Percentiles rank a stretch among this genome's conserved stretches.
Evolutionary conservation across 64 coral and sea anemone genomes (phyloP).

Genomic region (Montipora cactus): DNA sequence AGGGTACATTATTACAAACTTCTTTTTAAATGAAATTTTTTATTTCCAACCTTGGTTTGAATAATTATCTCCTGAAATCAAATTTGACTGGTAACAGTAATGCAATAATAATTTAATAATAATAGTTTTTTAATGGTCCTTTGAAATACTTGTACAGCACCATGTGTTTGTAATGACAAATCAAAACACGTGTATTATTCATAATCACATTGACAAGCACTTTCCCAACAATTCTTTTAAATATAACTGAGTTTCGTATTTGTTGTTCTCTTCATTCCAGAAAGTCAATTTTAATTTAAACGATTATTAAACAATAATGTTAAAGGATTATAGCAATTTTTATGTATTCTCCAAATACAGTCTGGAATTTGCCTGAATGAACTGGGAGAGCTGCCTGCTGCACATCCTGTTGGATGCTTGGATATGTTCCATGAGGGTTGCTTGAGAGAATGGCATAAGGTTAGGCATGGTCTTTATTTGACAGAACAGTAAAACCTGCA

Average conservation of each 20-base stretch:
- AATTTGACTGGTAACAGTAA: no score
- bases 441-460: conserved; percentile 22
- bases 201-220: no score
- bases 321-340: background rate
- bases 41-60: no score
- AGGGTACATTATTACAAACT: no score
- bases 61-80: no score
- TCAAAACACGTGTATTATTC: no score
- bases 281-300: background rate
- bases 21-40: no score
- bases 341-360: background rate
- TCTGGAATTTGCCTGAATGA: background rate
- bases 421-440: conserved; percentile 19
- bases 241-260: background rate
- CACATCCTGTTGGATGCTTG: conserved; percentile 8
- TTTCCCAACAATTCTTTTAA: no score
- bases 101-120: no score
- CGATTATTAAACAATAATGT: background rate
- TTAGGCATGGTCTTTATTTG: background rate
- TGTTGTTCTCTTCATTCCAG: background rate
- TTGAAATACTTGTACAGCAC: no score
- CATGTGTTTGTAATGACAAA: no score
- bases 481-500: background rate
- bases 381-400: background rate
- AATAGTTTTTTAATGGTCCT: no score